Conservation (phyloP, 2,888 invertebrate species). For the Sarcophaga carnaria region DNA sequence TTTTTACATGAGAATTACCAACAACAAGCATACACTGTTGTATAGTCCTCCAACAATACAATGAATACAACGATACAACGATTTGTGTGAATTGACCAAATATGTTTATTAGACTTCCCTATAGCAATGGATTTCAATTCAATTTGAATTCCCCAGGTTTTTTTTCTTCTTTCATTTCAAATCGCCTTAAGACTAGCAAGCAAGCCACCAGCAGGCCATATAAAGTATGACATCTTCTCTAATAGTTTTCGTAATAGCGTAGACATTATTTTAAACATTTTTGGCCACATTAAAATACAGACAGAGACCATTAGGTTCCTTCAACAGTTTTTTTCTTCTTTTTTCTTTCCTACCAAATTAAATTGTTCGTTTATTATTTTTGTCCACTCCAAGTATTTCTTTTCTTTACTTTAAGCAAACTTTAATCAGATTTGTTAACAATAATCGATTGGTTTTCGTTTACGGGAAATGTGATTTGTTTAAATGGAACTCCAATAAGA, state of each 20-base stretch:
- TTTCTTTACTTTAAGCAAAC: not conserved
- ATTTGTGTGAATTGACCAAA: too few species aligned
- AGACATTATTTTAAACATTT: slow-evolving; percentile 24
- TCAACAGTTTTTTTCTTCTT: slow-evolving; percentile 12
- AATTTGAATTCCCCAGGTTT: not conserved
- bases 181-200: not conserved
- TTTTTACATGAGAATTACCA: too few species aligned
- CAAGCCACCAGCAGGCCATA: slow-evolving; percentile 34
- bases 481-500: not conserved
- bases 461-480: slow-evolving; percentile 6
- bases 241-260: not conserved
- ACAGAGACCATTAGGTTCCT: slow-evolving; percentile 43
- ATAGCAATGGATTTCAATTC: too few species aligned
- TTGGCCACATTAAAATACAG: slow-evolving; percentile 1
- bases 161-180: not conserved
- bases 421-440: slow-evolving; percentile 57
- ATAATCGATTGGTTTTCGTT: slow-evolving; percentile 49
- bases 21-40: too few species aligned
- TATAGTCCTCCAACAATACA: too few species aligned
- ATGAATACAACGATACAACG: too few species aligned
- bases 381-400: not conserved
- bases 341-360: slow-evolving; percentile 52
- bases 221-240: slow-evolving; percentile 62
- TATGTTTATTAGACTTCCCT: too few species aligned
- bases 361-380: slow-evolving; percentile 45